These are phyloP conservation scores for Hydrocynus forskahlii DNA, from an alignment of 2,797 vertebrate species.

Conservation along the genomic window DNA sequence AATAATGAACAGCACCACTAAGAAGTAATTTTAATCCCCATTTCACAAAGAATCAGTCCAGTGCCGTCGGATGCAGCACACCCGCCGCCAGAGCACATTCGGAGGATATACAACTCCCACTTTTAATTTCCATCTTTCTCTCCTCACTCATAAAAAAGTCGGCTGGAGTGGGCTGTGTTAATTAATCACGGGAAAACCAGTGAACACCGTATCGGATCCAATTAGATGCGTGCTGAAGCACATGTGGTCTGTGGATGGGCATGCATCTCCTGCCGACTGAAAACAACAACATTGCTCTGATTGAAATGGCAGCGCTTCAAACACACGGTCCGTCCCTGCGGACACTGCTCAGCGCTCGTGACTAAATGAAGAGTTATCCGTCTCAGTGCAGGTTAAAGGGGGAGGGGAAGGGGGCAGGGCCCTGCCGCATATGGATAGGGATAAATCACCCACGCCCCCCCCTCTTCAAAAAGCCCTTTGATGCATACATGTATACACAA, in stretches of 20 bases:
- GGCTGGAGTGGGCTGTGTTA: conserved; percentile 61
- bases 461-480: neutral
- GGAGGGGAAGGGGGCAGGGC: neutral
- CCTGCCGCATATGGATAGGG: conserved; percentile 1
- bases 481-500: conserved; percentile 9
- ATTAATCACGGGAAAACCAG: conserved; percentile 71
- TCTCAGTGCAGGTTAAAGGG: conserved; percentile 36
- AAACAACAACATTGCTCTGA: conserved; percentile 72
- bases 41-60: neutral
- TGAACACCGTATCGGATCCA: conserved; percentile 76
- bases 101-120: conserved; percentile 37
- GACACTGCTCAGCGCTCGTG: conserved; percentile 18
- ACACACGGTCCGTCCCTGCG: conserved; percentile 50
- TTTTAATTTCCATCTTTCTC: conserved; percentile 48
- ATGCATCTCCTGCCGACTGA: conserved; percentile 63
- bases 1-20: neutral
- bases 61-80: conserved; percentile 14
- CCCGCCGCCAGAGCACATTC: conserved; percentile 1
- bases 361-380: conserved; percentile 47
- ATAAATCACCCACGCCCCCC: neutral
- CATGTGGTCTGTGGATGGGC: conserved; percentile 69
- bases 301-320: conserved; percentile 80
- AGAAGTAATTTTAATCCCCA: neutral
- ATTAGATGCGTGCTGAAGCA: conserved; percentile 77
- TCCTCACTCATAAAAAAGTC: conserved; percentile 28